Evolutionary conservation across 2,113 vertebrate species (phyloP).

Genomic region (Chaetodon trifascialis): DNA sequence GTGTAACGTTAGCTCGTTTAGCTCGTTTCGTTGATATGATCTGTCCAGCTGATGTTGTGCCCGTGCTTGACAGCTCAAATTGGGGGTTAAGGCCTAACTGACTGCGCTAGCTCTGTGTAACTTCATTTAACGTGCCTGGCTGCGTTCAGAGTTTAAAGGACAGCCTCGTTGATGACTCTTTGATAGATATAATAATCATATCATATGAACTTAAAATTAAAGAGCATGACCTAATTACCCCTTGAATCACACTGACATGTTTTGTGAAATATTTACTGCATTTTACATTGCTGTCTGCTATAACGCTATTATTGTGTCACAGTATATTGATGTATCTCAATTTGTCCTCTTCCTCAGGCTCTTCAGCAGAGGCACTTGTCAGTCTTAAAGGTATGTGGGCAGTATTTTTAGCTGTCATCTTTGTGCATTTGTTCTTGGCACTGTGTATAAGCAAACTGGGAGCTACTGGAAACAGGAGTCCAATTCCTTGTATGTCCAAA

Average conservation of each 20-base stretch:
- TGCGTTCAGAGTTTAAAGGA: conserved; percentile 40
- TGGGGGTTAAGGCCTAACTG: conserved; percentile 58
- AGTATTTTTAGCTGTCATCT: conserved; percentile 10
- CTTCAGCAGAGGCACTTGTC: conserved; percentile 98
- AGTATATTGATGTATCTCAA: conserved; percentile 1
- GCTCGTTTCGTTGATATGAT: background rate
- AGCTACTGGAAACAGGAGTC: background rate
- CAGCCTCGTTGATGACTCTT: background rate
- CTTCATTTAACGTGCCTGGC: conserved; percentile 18
- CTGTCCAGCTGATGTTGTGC: conserved; percentile 47
- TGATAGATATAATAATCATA: background rate
- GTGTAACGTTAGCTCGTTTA: conserved; percentile 25
- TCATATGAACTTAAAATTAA: background rate
- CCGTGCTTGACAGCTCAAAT: conserved; percentile 68
- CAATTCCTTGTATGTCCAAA: background rate
- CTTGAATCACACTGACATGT: background rate
- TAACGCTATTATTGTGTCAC: background rate
- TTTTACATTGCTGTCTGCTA: background rate
- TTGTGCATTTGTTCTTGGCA: conserved; percentile 9
- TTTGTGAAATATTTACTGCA: background rate
- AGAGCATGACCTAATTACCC: too few relatives aligned
- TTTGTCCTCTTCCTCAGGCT: conserved; percentile 85
- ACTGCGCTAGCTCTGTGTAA: conserved; percentile 44
- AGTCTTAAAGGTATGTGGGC: conserved; percentile 93
- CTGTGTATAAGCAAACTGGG: background rate